Conservation (phyloP, 2,888 invertebrate species). For the Tortrix viridana region DNA sequence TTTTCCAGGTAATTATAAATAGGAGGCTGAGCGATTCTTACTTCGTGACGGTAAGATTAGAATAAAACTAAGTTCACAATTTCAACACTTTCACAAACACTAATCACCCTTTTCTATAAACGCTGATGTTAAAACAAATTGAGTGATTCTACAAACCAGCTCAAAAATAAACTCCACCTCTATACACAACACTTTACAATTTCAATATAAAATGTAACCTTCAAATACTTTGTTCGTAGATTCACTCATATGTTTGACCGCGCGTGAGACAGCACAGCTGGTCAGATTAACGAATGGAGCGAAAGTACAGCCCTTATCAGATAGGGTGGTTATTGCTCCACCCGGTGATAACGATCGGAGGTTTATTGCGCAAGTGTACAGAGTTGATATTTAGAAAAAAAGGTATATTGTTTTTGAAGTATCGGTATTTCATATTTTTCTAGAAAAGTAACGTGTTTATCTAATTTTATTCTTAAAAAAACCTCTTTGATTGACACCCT, state of each 20-base stretch:
- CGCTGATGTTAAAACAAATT: neutral
- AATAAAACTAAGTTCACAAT: neutral
- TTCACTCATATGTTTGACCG: neutral
- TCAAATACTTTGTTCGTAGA: neutral
- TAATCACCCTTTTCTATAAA: too few species aligned
- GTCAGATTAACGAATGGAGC: slow-evolving; percentile 26
- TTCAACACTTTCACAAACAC: neutral
- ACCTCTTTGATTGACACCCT: too few species aligned
- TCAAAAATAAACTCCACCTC: neutral
- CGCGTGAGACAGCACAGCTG: slow-evolving; percentile 29
- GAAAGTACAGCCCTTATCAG: slow-evolving; percentile 39
- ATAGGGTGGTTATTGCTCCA: slow-evolving; percentile 61
- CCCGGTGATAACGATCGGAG: slow-evolving; percentile 26
- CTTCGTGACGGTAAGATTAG: neutral
- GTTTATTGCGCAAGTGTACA: slow-evolving; percentile 15
- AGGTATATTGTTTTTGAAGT: too few species aligned
- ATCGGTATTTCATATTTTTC: too few species aligned
- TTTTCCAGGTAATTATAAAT: slow-evolving; percentile 44
- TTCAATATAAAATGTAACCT: neutral
- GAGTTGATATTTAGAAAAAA: neutral
- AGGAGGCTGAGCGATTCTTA: neutral
- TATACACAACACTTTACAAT: neutral
- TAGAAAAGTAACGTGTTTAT: too few species aligned
- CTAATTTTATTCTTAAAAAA: too few species aligned
- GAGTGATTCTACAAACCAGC: neutral